These are phyloP conservation scores for Ectemnius continuus DNA, from an alignment of 2,888 invertebrate genomes.

Conservation along the genomic window DNA sequence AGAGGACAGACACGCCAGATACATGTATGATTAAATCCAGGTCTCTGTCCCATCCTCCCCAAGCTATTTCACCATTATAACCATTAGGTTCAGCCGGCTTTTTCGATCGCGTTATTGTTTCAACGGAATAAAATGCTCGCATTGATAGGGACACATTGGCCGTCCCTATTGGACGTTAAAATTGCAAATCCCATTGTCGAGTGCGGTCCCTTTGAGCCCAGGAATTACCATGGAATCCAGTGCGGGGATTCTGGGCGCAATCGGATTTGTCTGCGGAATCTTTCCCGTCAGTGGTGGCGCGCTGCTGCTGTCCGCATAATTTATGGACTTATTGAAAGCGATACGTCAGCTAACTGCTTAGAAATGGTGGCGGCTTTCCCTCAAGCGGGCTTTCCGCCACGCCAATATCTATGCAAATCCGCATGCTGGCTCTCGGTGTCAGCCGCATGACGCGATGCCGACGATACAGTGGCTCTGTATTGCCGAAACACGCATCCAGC, in stretches of 20 bases:
- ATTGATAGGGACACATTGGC: too few relatives aligned
- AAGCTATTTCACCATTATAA: constrained; percentile 15
- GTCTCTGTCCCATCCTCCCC: constrained; percentile 15
- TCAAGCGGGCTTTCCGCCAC: constrained; percentile 29
- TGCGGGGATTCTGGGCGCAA: too few relatives aligned
- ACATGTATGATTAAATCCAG: constrained; percentile 49
- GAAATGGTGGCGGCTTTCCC: constrained; percentile 27
- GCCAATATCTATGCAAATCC: constrained; percentile 63
- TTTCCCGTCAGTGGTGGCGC: background rate
- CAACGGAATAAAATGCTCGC: too few relatives aligned
- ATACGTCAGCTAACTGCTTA: constrained; percentile 25
- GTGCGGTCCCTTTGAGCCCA: too few relatives aligned
- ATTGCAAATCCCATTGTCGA: too few relatives aligned
- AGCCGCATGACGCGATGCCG: constrained; percentile 19
- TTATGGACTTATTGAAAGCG: constrained; percentile 6
- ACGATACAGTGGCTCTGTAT: constrained; percentile 33
- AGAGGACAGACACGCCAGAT: constrained; percentile 38
- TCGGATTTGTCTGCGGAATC: background rate
- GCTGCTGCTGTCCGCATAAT: background rate
- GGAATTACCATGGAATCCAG: too few relatives aligned
- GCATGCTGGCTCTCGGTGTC: constrained; percentile 39
- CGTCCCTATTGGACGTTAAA: too few relatives aligned
- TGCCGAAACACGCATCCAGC: constrained; percentile 47
- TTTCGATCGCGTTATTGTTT: constrained; percentile 12
- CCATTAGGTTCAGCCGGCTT: constrained; percentile 29